Percentiles rank a stretch among this genome's conserved stretches.
These are phyloP conservation scores for Campylorhamphus procurvoides DNA, from an alignment of 2,113 vertebrate genomes.

Conservation along the genomic window DNA sequence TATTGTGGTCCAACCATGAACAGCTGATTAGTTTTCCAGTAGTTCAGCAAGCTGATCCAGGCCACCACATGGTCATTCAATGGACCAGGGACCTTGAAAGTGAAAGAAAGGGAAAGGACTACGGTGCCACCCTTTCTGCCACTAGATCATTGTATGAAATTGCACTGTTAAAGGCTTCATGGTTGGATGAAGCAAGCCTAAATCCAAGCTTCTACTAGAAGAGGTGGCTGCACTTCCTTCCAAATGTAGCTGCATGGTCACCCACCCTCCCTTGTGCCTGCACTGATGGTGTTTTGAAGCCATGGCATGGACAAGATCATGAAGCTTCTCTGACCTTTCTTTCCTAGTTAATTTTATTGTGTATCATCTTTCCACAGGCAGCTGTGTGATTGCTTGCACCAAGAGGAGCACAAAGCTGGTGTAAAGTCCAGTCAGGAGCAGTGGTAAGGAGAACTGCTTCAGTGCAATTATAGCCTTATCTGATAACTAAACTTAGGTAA, in stretches of 20 bases:
- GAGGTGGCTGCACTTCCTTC: neutral
- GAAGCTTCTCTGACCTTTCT: neutral
- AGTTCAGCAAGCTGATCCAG: neutral
- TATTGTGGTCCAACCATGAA: neutral
- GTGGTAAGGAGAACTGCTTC: neutral
- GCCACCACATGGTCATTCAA: neutral
- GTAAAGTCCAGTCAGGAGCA: neutral
- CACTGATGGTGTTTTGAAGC: neutral
- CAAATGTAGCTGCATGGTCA: neutral
- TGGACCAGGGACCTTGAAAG: neutral
- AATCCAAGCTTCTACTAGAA: neutral
- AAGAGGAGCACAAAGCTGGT: neutral
- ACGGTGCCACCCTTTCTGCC: neutral
- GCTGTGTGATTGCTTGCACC: neutral
- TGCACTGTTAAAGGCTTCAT: neutral
- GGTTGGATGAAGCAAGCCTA: neutral
- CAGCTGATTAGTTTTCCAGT: neutral
- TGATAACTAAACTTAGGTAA: neutral
- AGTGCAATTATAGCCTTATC: neutral
- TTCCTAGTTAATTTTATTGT: neutral
- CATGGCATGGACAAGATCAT: neutral
- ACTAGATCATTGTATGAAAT: neutral
- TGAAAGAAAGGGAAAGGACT: neutral
- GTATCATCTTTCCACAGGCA: neutral
- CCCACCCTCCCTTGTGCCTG: neutral